Evolutionary conservation across 2,888 invertebrate species (phyloP).

Genomic region (Torymus texanus): DNA sequence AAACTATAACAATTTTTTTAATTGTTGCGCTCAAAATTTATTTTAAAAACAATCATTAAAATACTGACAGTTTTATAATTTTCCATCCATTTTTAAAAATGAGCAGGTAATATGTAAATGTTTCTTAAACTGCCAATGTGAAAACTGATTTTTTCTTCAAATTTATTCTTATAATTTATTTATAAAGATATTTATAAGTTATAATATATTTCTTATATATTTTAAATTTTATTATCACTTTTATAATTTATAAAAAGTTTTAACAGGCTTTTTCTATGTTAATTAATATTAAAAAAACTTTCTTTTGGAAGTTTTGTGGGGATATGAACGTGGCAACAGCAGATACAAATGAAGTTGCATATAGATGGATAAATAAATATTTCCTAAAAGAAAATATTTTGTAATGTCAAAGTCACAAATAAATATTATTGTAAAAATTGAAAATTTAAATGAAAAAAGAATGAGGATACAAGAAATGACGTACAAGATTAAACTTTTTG

Average conservation of each 20-base stretch:
- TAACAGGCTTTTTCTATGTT: neutral
- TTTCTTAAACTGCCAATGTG: too few relatives aligned
- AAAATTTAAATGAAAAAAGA: slow-evolving; percentile 17
- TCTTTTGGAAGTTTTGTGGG: too few relatives aligned
- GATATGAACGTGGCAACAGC: neutral
- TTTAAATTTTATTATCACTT: neutral
- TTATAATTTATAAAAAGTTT: neutral
- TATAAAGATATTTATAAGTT: too few relatives aligned
- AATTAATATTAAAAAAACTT: neutral
- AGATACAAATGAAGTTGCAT: slow-evolving; percentile 31
- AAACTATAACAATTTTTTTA: too few relatives aligned
- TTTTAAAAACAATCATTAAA: neutral
- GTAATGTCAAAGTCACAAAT: slow-evolving; percentile 41
- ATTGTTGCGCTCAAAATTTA: too few relatives aligned
- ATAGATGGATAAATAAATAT: slow-evolving; percentile 37
- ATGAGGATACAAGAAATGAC: slow-evolving; percentile 21
- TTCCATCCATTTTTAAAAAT: too few relatives aligned
- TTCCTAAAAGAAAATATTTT: slow-evolving; percentile 48
- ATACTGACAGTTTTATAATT: slow-evolving; percentile 11
- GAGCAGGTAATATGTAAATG: too few relatives aligned
- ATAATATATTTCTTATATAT: too few relatives aligned
- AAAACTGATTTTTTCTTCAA: too few relatives aligned
- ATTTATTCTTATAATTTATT: too few relatives aligned
- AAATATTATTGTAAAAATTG: slow-evolving; percentile 36
- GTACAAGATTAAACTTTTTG: slow-evolving; percentile 14